These are phyloP conservation scores for Amitus sp. DNA, from an alignment of 2,888 invertebrate species.

Conservation along the genomic window DNA sequence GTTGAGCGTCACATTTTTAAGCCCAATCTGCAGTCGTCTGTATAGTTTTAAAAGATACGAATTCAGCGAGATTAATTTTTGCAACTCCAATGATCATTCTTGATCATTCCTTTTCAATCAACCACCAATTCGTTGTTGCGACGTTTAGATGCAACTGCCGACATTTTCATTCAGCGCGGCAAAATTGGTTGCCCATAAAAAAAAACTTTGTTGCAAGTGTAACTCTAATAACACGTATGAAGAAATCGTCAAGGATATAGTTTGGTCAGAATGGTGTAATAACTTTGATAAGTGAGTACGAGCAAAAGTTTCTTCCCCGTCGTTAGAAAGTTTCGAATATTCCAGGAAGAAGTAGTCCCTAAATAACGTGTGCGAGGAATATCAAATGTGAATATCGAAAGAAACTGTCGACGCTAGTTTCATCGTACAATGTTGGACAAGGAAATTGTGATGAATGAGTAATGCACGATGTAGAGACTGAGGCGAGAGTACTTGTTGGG, in stretches of 20 bases:
- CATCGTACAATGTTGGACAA: background rate
- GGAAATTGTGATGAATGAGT: background rate
- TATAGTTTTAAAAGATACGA: no score
- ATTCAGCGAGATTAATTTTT: no score
- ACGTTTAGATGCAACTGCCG: no score
- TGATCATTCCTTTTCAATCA: no score
- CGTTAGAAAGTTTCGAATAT: constrained; percentile 5
- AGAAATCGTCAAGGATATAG: background rate
- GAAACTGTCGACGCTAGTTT: no score
- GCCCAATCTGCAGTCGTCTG: no score
- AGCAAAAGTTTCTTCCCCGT: constrained; percentile 3
- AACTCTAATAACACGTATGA: background rate
- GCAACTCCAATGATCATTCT: no score
- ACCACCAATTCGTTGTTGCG: no score
- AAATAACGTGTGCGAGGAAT: background rate
- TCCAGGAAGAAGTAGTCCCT: background rate
- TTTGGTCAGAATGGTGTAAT: background rate
- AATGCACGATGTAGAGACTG: background rate
- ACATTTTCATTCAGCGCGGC: background rate
- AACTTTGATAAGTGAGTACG: background rate
- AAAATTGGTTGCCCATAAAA: background rate
- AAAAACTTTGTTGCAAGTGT: background rate
- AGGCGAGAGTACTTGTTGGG: no score
- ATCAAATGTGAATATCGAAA: background rate
- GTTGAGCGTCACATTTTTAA: no score